Evolutionary conservation across 2,888 invertebrate species (phyloP).

Genomic region (Flabesymbios commensalis): DNA sequence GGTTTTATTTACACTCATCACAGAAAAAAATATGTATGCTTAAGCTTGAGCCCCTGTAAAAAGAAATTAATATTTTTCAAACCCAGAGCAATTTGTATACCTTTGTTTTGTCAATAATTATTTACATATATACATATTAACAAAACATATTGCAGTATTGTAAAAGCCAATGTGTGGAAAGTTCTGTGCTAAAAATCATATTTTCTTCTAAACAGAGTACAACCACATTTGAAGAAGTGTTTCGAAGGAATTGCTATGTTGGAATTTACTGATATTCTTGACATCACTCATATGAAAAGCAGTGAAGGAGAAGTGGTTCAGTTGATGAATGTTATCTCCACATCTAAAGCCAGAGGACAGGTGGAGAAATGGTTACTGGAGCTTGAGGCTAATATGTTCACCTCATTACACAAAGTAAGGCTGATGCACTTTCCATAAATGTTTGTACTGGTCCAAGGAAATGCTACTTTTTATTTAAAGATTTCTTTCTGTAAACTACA

Average conservation of each 20-base stretch:
- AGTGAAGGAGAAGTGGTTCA: constrained; percentile 62
- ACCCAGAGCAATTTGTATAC: too few relatives aligned
- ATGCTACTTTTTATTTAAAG: not conserved
- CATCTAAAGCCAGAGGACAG: constrained; percentile 78
- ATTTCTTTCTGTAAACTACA: not conserved
- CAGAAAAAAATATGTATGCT: too few relatives aligned
- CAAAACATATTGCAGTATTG: too few relatives aligned
- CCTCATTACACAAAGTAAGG: constrained; percentile 75
- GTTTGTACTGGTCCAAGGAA: not conserved
- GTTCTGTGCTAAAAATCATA: not conserved
- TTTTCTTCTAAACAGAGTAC: constrained; percentile 50
- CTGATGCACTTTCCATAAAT: too few relatives aligned
- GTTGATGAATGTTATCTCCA: constrained; percentile 59
- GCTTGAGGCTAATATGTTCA: constrained; percentile 83
- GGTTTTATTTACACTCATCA: too few relatives aligned
- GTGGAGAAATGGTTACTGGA: constrained; percentile 95
- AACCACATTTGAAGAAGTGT: constrained; percentile 64
- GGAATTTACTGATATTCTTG: constrained; percentile 62
- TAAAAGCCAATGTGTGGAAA: too few relatives aligned
- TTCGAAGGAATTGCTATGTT: constrained; percentile 62
- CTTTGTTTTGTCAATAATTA: too few relatives aligned
- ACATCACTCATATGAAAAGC: constrained; percentile 63
- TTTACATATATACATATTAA: too few relatives aligned
- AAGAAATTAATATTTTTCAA: too few relatives aligned
- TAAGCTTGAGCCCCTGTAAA: too few relatives aligned